Conservation (phyloP, 2,888 invertebrate genomes). For the Acanthosepion esculentum region DNA sequence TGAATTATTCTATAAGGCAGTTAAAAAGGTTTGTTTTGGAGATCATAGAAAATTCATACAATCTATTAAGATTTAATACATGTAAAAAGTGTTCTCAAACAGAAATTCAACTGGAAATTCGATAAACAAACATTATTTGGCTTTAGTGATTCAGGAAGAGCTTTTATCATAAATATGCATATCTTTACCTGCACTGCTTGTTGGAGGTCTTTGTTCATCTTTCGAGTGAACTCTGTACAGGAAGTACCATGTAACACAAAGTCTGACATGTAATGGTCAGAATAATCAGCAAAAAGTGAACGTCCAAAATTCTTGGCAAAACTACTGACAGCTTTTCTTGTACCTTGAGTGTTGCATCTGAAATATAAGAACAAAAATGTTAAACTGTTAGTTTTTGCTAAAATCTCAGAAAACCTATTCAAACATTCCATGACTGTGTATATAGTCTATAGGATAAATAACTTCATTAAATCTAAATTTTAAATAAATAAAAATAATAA, state of each 20-base stretch:
- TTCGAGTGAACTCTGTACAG: constrained; percentile 67
- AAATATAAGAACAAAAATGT: neutral
- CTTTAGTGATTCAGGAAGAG: neutral
- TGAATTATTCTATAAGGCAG: no score
- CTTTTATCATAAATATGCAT: neutral
- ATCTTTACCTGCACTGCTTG: constrained; percentile 67
- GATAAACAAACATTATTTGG: neutral
- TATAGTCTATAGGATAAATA: no score
- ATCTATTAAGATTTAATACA: neutral
- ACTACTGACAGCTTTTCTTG: constrained; percentile 55
- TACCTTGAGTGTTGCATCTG: constrained; percentile 46
- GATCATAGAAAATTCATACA: no score
- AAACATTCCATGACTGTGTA: no score
- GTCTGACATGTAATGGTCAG: constrained; percentile 74
- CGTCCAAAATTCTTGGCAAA: constrained; percentile 74
- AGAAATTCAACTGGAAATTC: no score
- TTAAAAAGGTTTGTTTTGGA: no score
- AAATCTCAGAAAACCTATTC: no score
- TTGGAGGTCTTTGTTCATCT: constrained; percentile 71
- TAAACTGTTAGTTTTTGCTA: no score
- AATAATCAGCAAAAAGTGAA: constrained; percentile 73
- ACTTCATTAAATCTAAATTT: no score
- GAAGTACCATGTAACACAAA: constrained; percentile 76
- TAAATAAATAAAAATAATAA: no score
- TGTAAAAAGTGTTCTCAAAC: neutral